These are phyloP conservation scores for Thaleichthys pacificus DNA, from an alignment of 2,797 vertebrate species.

Conservation along the genomic window DNA sequence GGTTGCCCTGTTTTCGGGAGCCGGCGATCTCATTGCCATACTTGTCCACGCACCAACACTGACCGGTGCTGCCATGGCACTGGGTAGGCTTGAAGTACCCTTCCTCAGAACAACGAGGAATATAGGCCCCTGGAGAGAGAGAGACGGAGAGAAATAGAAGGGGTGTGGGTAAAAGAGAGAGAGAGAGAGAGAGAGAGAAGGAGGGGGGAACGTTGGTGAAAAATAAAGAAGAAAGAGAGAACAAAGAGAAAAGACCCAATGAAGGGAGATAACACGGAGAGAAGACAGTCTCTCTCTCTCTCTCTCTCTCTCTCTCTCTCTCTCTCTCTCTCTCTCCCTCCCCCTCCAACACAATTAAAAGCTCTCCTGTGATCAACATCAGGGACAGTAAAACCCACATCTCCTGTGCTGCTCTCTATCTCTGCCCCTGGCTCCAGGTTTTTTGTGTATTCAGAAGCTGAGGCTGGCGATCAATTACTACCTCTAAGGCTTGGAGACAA, in stretches of 20 bases:
- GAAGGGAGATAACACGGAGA: neutral
- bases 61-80: slow-evolving; percentile 90
- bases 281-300: too few relatives aligned
- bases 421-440: neutral
- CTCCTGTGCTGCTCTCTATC: neutral
- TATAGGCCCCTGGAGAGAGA: slow-evolving; percentile 77
- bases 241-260: neutral
- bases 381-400: neutral
- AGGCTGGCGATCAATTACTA: slow-evolving; percentile 6
- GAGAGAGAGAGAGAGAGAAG: neutral
- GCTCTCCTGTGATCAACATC: neutral
- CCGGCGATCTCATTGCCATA: slow-evolving; percentile 95
- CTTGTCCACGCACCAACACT: slow-evolving; percentile 98
- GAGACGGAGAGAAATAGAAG: neutral
- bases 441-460: slow-evolving; percentile 1
- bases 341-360: neutral
- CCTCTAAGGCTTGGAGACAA: neutral
- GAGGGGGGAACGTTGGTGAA: neutral
- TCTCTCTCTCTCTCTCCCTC: too few relatives aligned
- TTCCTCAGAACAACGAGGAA: slow-evolving; percentile 91
- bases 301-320: too few relatives aligned
- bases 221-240: too few relatives aligned
- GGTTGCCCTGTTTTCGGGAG: slow-evolving; percentile 90
- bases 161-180: neutral
- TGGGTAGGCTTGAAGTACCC: slow-evolving; percentile 95